A percentile compares a stretch with the other conserved stretches of the same genome.
phyloP scores from a whole-genome alignment of 2,113 vertebrate species.

The Oryzias celebensis region DNA sequence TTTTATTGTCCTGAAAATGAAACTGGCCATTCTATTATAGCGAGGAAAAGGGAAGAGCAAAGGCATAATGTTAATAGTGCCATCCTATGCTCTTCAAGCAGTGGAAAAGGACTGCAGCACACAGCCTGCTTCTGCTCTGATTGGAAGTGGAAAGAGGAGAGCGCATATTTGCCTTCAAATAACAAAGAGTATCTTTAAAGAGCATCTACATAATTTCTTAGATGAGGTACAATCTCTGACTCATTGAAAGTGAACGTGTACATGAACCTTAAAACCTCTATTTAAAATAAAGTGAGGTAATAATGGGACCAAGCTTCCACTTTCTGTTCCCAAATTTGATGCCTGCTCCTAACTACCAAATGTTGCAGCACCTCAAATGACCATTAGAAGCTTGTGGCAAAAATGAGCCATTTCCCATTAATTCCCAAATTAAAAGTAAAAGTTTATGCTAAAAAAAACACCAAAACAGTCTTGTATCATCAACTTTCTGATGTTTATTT shows the following conservation, averaged over 20 bases:
- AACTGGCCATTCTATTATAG: conserved; percentile 30
- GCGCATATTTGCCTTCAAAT: conserved; percentile 12
- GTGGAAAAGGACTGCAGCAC: conserved; percentile 50
- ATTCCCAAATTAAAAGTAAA: too few relatives aligned
- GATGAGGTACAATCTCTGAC: too few relatives aligned
- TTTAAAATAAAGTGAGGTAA: conserved; percentile 28
- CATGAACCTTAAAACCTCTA: conserved; percentile 29
- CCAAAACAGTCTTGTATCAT: too few relatives aligned
- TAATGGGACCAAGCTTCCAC: conserved; percentile 4
- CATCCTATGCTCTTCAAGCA: conserved; percentile 47
- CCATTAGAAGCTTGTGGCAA: too few relatives aligned
- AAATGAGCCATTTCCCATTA: too few relatives aligned
- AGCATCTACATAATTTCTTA: conserved; percentile 12
- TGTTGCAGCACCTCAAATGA: too few relatives aligned
- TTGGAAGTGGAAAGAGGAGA: conserved; percentile 22
- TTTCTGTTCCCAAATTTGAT: too few relatives aligned
- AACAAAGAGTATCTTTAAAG: conserved; percentile 28
- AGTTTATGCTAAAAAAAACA: too few relatives aligned
- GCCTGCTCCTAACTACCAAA: too few relatives aligned
- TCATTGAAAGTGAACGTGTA: conserved; percentile 9
- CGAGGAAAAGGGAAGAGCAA: conserved; percentile 38
- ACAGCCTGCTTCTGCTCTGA: conserved; percentile 50
- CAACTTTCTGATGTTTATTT: too few relatives aligned
- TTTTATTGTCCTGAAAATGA: conserved; percentile 21
- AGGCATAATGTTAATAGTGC: conserved; percentile 46